Base-by-base conservation (phyloP, 2,797 vertebrate species). In the Australoheros facetus region DNA sequence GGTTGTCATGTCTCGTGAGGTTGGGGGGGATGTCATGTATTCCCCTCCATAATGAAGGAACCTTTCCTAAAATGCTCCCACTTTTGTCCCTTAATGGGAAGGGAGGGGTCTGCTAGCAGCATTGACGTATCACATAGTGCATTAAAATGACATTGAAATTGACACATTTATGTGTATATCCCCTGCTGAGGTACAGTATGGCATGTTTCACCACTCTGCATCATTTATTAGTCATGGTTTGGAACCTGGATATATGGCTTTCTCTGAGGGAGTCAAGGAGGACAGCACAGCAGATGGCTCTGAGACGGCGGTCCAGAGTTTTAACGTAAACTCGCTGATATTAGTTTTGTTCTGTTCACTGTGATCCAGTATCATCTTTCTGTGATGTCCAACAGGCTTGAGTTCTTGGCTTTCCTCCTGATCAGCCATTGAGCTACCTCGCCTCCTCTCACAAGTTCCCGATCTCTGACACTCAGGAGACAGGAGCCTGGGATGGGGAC, bases 391-490 rank as follows among this genome's bases (percentile, higher is more conserved):
- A 12, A 17, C 66, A 55, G 77, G 80, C 83, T 81, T 73, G 28
- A 77, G 75, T 84, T 90, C 78, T 78, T 55, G 73, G 73, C 74
- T 82, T 42, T 77, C 80, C 84, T 87, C 83, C 80, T 83, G 73
- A 81, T 73, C 78, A 60, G 75, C 75, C 85, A 73, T 75, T 7
- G 21, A 72, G 62, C 79, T 78, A 75, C 83, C 71, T 11, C n/a
- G 54, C 32, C 56, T 56, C 53, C 66, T 60, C 58, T 71, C 75
- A 11, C 59, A 74, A 75, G 83, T 77, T 84, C 76, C 85, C 30
- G 57, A 88, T 88, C 89, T 81, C 85, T 88, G 83, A 90, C 88
- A 86, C 86, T 81, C 80, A 88, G 62, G 73, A 91, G 89, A 89
- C 87, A 87, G 86, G 87, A 91, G 85, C 81, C 85, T 82, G 82